phyloP scores from a whole-genome alignment of 1,140 invertebrate genomes.

The Cepaea nemoralis region DNA sequence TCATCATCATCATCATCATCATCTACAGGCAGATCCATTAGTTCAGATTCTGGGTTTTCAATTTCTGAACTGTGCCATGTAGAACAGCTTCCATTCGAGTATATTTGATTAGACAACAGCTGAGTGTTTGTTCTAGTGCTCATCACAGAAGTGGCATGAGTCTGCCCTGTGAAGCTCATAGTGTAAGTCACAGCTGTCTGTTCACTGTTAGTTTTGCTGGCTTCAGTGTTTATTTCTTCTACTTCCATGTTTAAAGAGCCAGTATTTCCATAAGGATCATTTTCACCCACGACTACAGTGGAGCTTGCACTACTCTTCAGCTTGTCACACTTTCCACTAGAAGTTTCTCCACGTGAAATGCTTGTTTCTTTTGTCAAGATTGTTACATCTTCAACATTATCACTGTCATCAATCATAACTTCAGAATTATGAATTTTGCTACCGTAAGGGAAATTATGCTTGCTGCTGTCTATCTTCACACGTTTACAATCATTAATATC shows the following conservation, averaged over 20 bases:
- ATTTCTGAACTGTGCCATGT: too few species aligned
- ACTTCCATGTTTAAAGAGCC: background rate
- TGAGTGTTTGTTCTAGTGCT: background rate
- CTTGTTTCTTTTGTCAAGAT: too few species aligned
- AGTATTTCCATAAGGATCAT: background rate
- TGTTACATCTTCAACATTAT: constrained; percentile 1
- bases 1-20: too few species aligned
- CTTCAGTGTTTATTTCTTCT: background rate
- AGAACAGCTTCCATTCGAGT: background rate
- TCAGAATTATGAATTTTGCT: background rate
- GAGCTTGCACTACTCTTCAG: background rate
- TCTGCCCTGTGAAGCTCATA: background rate
- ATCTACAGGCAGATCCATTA: too few species aligned
- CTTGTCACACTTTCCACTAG: background rate
- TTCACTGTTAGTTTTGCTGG: background rate
- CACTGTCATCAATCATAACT: constrained; percentile 22
- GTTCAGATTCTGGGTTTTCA: too few species aligned
- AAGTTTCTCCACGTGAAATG: too few species aligned
- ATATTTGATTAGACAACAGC: background rate
- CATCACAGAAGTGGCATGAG: background rate
- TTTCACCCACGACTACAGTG: background rate
- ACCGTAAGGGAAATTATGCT: background rate
- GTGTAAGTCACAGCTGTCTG: background rate
- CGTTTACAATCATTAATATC: constrained; percentile 20
- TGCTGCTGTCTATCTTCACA: constrained; percentile 24